Base-by-base conservation (phyloP, 2,888 invertebrate species). In the Apomyelois bistriatella region DNA sequence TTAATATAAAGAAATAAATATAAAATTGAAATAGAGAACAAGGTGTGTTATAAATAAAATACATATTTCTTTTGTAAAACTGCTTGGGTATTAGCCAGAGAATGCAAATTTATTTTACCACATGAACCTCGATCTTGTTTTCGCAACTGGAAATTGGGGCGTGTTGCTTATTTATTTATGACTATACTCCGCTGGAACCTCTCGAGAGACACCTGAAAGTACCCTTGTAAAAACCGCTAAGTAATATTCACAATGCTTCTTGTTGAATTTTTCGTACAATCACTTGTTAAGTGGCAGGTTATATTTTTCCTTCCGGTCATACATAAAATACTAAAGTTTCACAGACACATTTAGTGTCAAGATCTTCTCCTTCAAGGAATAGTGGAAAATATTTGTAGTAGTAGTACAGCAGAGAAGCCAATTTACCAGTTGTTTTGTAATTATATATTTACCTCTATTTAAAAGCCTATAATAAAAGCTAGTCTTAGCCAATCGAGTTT, bases 181-280 rank as follows among this genome's bases (percentile, higher is more conserved):
- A 48, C 38, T 17, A 15, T 48, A 38, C 38, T 22, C 22, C 37
- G 6, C 37, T 37, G 37, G 9, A 48, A 48, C 28, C 13, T 48
- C 48, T 28, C 48, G 12, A 13, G 48, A 46, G 46, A 46, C 46
- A 46, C 46, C 46, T 38, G 28, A 49, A 30, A 38, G 28, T 38
- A 40, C 37, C 49, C 28, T n/a, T 13, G 9, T 49, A 49, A 49
- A 49, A 49, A 37, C 40, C 13, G 6, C 37, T 49, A 28, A 22
- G 38, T 49, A 40, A 38, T 30, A 15, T 35, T 12, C 6, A 22
- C 41, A 41, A n/a, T 16, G 41, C 9, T 42, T 42, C 52, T 52
- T 35, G 36, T 43, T 46, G 52, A 57, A 52, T 51, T 40, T 48
- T 43, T 53, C 43, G 37, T 52, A 32, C 15, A 46, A 32, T 32